Evolutionary conservation across 1,140 invertebrate genomes (phyloP).

Genomic region (Dreissena rostriformis): DNA sequence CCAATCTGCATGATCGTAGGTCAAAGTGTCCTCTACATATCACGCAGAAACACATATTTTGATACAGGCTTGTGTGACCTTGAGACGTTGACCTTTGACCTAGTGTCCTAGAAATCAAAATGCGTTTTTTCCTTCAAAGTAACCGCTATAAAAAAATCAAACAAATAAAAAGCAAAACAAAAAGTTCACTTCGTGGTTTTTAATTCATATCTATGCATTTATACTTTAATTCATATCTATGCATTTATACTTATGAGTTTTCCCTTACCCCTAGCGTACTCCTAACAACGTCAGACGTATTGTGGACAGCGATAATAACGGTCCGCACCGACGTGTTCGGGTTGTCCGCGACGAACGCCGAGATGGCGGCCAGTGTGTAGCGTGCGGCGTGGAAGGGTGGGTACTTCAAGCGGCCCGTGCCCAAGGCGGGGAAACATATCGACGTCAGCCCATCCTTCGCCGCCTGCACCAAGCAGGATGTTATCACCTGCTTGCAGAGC

Average conservation of each 20-base stretch:
- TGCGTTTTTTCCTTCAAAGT: no score
- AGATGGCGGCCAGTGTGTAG: slow-evolving; percentile 55
- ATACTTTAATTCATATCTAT: no score
- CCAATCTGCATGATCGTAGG: no score
- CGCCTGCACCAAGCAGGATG: slow-evolving; percentile 55
- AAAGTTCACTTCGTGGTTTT: no score
- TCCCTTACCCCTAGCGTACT: background rate
- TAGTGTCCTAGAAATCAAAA: no score
- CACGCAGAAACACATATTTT: no score
- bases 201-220: no score
- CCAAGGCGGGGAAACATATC: slow-evolving; percentile 65
- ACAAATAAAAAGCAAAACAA: no score
- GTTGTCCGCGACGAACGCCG: slow-evolving; percentile 35
- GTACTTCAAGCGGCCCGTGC: slow-evolving; percentile 57
- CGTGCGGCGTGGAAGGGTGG: slow-evolving; percentile 54
- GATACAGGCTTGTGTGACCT: no score
- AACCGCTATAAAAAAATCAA: no score
- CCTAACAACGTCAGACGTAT: background rate
- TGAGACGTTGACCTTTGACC: no score
- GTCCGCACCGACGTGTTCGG: background rate
- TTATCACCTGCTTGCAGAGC: slow-evolving; percentile 49
- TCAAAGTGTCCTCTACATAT: no score
- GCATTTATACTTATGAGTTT: background rate
- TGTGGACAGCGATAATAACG: background rate
- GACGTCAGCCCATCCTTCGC: slow-evolving; percentile 32